These are phyloP conservation scores for Eilema depressum DNA, from an alignment of 2,888 invertebrate genomes.

Conservation along the genomic window DNA sequence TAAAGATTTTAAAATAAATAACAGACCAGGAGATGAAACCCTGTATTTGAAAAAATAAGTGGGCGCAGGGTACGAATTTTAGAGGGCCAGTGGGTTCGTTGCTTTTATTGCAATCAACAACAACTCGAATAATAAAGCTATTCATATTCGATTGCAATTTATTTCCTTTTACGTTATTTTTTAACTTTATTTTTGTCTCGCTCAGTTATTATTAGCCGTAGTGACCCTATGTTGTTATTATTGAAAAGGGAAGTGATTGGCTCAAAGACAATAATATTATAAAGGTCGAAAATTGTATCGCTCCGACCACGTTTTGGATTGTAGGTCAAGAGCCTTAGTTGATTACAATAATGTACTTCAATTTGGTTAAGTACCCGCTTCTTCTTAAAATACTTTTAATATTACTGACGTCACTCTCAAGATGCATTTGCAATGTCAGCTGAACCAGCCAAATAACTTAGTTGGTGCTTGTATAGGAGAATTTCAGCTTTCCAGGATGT, in stretches of 20 bases:
- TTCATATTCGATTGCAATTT: conserved; percentile 35
- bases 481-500: no score
- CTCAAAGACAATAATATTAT: conserved; percentile 14
- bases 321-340: conserved; percentile 45
- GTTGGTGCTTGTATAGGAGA: no score
- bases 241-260: conserved; percentile 49
- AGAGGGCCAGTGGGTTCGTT: no score
- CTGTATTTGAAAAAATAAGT: no score
- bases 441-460: no score
- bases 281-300: conserved; percentile 49
- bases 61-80: no score
- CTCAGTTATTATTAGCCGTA: no score
- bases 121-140: neutral
- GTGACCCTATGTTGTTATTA: neutral
- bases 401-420: no score
- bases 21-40: no score
- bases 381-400: neutral
- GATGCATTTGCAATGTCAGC: no score
- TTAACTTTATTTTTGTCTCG: neutral
- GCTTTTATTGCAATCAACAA: neutral
- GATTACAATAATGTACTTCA: conserved; percentile 26
- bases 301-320: conserved; percentile 37
- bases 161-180: conserved; percentile 23
- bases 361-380: conserved; percentile 15
- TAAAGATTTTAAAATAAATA: no score